A percentile compares a stretch with the other conserved stretches of the same genome.
Conservation (phyloP, 2,888 invertebrate genomes). For the Pollenia labialis region DNA sequence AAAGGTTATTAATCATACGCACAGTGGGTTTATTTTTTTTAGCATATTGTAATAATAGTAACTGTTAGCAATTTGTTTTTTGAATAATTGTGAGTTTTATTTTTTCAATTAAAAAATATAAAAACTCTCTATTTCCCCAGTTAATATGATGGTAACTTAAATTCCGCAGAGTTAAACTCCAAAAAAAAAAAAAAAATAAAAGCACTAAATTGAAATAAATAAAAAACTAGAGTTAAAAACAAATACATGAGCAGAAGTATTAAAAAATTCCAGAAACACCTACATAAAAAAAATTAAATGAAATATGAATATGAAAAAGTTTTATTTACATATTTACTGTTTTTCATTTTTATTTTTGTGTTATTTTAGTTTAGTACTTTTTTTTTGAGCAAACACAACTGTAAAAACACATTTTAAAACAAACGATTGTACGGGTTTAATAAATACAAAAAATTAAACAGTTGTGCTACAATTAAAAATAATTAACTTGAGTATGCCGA, state of each 20-base stretch:
- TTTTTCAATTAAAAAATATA: slow-evolving; percentile 20
- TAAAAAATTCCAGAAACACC: neutral
- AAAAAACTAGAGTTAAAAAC: neutral
- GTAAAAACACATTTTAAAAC: slow-evolving; percentile 31
- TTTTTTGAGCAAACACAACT: neutral
- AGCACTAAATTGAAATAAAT: slow-evolving; percentile 21
- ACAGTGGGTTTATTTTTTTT: neutral
- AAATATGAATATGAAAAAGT: slow-evolving; percentile 40
- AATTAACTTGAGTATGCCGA: slow-evolving; percentile 41
- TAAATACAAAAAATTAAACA: slow-evolving; percentile 13
- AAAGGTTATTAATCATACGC: slow-evolving; percentile 22
- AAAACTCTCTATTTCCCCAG: slow-evolving; percentile 44
- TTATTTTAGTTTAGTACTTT: neutral
- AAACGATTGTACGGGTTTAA: slow-evolving; percentile 44
- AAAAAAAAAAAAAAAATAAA: slow-evolving; percentile 22
- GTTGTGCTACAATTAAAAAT: slow-evolving; percentile 12
- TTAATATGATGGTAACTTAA: slow-evolving; percentile 36
- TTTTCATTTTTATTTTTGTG: slow-evolving; percentile 12
- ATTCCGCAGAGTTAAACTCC: slow-evolving; percentile 44
- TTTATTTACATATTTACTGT: slow-evolving; percentile 31
- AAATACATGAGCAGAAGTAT: neutral
- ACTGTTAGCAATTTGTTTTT: slow-evolving; percentile 50
- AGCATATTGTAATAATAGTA: neutral
- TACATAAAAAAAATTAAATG: neutral
- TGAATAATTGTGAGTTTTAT: neutral